Percentiles rank a stretch among this genome's conserved stretches.
Conservation (phyloP, 2,113 vertebrate genomes). For the Oncorhynchus mykiss region DNA sequence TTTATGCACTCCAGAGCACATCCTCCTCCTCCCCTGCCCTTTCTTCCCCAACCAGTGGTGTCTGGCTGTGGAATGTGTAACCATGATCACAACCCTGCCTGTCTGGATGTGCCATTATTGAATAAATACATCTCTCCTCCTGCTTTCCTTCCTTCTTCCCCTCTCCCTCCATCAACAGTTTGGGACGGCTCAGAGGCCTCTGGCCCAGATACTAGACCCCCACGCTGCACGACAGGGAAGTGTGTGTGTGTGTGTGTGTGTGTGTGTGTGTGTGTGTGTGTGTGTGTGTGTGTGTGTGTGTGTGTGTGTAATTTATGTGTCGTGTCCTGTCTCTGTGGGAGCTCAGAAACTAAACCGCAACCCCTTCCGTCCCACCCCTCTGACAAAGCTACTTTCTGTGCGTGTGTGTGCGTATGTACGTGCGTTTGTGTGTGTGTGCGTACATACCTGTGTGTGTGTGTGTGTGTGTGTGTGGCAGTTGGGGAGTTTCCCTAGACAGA, state of each 20-base stretch:
- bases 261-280: constrained; percentile 49
- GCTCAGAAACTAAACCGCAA: no score
- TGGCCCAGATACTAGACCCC: constrained; percentile 25
- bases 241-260: neutral
- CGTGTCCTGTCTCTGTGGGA: constrained; percentile 30
- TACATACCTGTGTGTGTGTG: no score
- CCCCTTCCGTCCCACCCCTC: no score
- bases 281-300: constrained; percentile 43
- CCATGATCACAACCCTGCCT: constrained; percentile 40
- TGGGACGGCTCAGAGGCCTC: constrained; percentile 1
- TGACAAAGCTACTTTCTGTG: no score
- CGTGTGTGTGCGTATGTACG: no score
- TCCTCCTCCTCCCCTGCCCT: neutral
- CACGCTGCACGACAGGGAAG: constrained; percentile 9
- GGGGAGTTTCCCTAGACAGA: constrained; percentile 45
- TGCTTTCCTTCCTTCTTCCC: constrained; percentile 4
- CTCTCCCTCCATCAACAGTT: constrained; percentile 24
- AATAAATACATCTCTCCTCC: constrained; percentile 44
- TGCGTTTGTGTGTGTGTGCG: no score
- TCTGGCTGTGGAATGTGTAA: constrained; percentile 22
- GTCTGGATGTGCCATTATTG: constrained; percentile 45
- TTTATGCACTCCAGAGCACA: constrained; percentile 43
- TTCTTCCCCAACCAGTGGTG: constrained; percentile 10
- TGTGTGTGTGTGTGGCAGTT: constrained; percentile 27
- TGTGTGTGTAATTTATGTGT: no score